phyloP scores from a whole-genome alignment of 1,140 invertebrate genomes.

The Coelopa frigida region DNA sequence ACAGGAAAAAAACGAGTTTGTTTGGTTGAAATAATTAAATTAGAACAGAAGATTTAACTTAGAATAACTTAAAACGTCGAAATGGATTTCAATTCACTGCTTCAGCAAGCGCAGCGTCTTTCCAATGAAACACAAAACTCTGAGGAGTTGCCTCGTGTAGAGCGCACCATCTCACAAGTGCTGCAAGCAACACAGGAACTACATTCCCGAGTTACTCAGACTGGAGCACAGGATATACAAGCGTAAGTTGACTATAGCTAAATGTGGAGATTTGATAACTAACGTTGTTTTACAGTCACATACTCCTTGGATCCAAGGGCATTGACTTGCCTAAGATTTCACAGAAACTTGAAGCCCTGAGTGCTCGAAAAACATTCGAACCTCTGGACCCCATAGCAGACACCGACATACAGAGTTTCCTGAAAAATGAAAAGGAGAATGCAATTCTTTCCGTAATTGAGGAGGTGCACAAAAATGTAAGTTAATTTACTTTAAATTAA shows the following conservation, averaged over 20 bases:
- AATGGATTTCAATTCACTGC: conserved; percentile 72
- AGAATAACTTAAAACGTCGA: conserved; percentile 6
- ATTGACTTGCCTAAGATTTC: conserved; percentile 88
- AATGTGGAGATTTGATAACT: neutral
- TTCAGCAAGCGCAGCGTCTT: conserved; percentile 84
- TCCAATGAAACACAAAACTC: conserved; percentile 80
- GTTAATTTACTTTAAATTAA: no score
- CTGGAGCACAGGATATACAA: conserved; percentile 80
- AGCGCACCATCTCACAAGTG: conserved; percentile 84
- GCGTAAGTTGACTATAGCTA: conserved; percentile 60
- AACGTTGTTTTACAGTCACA: conserved; percentile 54
- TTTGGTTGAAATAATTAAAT: neutral
- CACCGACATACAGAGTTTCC: conserved; percentile 79
- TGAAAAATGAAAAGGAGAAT: conserved; percentile 92
- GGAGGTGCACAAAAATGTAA: conserved; percentile 74
- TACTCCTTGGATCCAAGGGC: conserved; percentile 86
- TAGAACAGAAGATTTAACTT: conserved; percentile 6
- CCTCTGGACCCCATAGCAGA: conserved; percentile 82
- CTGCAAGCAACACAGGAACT: conserved; percentile 86
- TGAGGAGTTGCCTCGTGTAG: conserved; percentile 75
- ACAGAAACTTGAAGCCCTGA: conserved; percentile 82
- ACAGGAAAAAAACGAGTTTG: neutral
- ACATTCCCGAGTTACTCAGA: conserved; percentile 75
- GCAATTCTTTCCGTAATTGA: conserved; percentile 86
- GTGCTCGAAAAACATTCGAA: conserved; percentile 76